A percentile compares a stretch with the other conserved stretches of the same genome.
Evolutionary conservation across 2,113 vertebrate species (phyloP).

Genomic region (Tetrao urogallus): DNA sequence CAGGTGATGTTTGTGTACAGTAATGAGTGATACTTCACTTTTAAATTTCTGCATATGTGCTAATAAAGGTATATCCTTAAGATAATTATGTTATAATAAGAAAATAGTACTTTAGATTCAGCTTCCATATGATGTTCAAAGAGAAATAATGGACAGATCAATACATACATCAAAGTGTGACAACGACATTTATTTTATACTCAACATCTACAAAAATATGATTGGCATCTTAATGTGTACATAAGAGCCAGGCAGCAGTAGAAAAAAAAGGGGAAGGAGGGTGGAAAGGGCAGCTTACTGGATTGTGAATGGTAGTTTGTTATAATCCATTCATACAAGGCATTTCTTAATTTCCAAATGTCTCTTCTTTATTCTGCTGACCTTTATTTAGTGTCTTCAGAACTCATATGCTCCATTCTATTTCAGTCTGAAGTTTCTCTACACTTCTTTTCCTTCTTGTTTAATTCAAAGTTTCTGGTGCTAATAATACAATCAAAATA

Average conservation of each 20-base stretch:
- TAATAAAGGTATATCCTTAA: background rate
- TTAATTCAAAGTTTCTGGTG: background rate
- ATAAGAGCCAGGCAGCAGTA: background rate
- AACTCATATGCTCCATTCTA: background rate
- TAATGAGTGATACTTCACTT: background rate
- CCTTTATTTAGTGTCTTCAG: background rate
- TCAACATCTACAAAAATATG: background rate
- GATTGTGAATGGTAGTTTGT: background rate
- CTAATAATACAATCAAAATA: conserved; percentile 5
- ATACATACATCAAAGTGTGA: background rate
- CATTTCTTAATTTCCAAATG: background rate
- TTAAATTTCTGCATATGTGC: background rate
- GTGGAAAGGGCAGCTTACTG: background rate
- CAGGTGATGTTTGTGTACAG: accelerated
- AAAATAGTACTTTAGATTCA: background rate
- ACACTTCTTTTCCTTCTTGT: background rate
- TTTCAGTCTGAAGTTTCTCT: background rate
- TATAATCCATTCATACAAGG: background rate
- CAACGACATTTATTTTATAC: background rate
- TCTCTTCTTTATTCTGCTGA: background rate
- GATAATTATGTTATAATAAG: background rate
- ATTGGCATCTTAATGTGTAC: background rate
- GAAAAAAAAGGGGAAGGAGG: background rate
- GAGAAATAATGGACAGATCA: background rate
- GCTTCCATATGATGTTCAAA: background rate